Conservation (phyloP, 2,888 invertebrate species). For the Lathronympha strigana region DNA sequence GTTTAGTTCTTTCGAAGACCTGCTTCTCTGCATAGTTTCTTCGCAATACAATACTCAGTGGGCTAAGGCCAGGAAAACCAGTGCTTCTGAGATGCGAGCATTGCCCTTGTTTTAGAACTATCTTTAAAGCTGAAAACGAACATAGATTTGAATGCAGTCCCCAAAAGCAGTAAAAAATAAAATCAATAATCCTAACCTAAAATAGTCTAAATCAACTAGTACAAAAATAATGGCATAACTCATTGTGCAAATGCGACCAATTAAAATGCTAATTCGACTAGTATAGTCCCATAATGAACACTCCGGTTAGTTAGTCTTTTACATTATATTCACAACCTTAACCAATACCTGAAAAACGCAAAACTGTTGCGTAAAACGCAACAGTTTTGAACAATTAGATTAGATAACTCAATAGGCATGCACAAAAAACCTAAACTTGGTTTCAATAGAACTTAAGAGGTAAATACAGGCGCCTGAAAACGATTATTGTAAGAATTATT, state of each 20-base stretch:
- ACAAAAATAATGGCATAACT: not conserved
- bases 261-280: not conserved
- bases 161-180: slow-evolving; percentile 15
- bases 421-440: not conserved
- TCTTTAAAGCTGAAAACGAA: slow-evolving; percentile 68
- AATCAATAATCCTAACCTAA: slow-evolving; percentile 56
- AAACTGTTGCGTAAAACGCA: not conserved
- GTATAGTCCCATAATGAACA: not conserved
- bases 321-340: slow-evolving; percentile 58
- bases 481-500: slow-evolving; percentile 22
- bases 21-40: slow-evolving; percentile 88
- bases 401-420: not conserved
- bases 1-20: slow-evolving; percentile 91
- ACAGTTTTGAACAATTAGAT: too few relatives aligned
- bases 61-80: slow-evolving; percentile 61
- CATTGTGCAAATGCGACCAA: not conserved
- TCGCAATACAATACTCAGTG: slow-evolving; percentile 71
- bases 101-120: slow-evolving; percentile 70
- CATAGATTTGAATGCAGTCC: not conserved
- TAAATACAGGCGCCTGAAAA: not conserved
- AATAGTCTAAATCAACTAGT: not conserved
- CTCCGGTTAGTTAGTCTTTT: slow-evolving; percentile 50
- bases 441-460: not conserved
- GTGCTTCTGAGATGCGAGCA: slow-evolving; percentile 62
- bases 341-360: slow-evolving; percentile 1